Conservation (phyloP, 1,140 invertebrate species). For the Gerris buenoi region DNA sequence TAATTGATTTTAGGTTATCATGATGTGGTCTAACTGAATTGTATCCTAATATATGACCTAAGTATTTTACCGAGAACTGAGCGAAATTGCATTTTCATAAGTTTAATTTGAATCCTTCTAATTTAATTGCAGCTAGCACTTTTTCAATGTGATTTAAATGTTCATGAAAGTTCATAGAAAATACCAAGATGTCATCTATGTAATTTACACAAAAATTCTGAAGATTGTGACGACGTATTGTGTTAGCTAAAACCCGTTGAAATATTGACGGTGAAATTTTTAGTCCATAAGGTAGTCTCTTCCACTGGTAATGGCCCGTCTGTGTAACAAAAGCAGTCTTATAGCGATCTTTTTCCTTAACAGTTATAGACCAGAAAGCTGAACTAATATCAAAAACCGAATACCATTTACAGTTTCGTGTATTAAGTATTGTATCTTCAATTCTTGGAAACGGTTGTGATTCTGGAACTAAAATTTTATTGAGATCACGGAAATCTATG, state of each 20-base stretch:
- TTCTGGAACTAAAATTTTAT: slow-evolving; percentile 28
- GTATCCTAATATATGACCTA: slow-evolving; percentile 25
- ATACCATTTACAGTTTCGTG: slow-evolving; percentile 27
- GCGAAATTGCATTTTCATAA: slow-evolving; percentile 26
- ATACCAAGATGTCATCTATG: slow-evolving; percentile 21
- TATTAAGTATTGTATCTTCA: slow-evolving; percentile 24
- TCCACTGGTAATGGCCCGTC: slow-evolving; percentile 27
- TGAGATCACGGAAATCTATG: slow-evolving; percentile 26
- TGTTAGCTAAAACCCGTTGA: slow-evolving; percentile 25
- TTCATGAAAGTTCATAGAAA: slow-evolving; percentile 15
- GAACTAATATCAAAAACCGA: slow-evolving; percentile 28
- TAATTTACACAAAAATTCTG: slow-evolving; percentile 16
- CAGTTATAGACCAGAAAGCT: slow-evolving; percentile 30
- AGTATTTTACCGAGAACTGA: slow-evolving; percentile 22
- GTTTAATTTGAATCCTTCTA: slow-evolving; percentile 26
- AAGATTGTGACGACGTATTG: slow-evolving; percentile 7
- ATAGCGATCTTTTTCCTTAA: slow-evolving; percentile 24
- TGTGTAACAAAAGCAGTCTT: slow-evolving; percentile 30
- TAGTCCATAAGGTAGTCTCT: slow-evolving; percentile 25
- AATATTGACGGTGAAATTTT: slow-evolving; percentile 31
- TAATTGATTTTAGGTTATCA: slow-evolving; percentile 26
- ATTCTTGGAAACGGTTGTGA: slow-evolving; percentile 28
- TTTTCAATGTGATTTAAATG: slow-evolving; percentile 16
- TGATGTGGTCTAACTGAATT: slow-evolving; percentile 23
- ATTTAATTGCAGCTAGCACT: slow-evolving; percentile 20